Conservation (phyloP, 2,888 invertebrate species). For the Melangyna quadrimaculata region DNA sequence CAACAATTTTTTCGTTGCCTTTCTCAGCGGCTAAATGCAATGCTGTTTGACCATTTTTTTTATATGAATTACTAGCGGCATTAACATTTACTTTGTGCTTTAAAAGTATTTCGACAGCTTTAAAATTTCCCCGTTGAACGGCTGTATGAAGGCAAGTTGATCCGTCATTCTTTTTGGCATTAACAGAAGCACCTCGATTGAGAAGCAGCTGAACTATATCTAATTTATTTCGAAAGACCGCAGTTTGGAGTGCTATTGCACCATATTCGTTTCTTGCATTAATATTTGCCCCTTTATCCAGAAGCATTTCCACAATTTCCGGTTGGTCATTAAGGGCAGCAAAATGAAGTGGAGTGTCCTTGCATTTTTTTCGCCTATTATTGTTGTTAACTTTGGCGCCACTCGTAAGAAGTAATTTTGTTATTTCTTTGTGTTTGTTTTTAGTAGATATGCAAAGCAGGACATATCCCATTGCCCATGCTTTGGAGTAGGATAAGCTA, state of each 20-base stretch:
- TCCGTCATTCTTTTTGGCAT: not conserved
- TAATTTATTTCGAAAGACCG: not conserved
- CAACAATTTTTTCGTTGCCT: conserved; percentile 4
- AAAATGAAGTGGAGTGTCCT: not conserved
- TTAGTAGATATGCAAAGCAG: not conserved
- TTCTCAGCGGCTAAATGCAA: not conserved
- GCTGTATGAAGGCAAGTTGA: conserved; percentile 24
- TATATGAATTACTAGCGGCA: not conserved
- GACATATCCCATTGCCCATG: not conserved
- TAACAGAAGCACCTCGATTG: conserved; percentile 10
- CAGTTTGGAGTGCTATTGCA: conserved; percentile 17
- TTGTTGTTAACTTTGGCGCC: not conserved
- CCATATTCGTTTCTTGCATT: not conserved
- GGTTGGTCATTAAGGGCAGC: not conserved
- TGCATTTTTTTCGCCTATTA: not conserved
- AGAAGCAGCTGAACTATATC: conserved; percentile 21
- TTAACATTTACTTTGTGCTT: not conserved
- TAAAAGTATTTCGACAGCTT: conserved; percentile 13
- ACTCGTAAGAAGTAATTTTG: not conserved
- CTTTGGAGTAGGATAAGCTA: not conserved
- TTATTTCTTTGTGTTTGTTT: not conserved
- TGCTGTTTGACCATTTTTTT: not conserved
- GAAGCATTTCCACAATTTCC: conserved; percentile 12
- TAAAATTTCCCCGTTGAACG: not conserved
- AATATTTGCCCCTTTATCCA: conserved; percentile 10